A percentile compares a stretch with the other conserved stretches of the same genome.
Conservation (phyloP, 1,140 invertebrate genomes). For the Aphis gossypii region DNA sequence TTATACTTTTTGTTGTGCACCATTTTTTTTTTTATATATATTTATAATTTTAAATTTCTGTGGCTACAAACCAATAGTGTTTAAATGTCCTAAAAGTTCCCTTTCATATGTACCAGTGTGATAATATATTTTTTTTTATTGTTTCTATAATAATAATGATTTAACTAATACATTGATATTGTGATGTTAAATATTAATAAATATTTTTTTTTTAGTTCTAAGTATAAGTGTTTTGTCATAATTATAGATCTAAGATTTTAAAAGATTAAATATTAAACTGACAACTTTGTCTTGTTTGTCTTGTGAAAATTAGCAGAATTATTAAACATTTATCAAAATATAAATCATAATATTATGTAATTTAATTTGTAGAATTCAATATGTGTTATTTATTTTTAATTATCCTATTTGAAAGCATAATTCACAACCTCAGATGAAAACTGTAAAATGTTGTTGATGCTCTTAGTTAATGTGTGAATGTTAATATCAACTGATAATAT, state of each 20-base stretch:
- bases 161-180: conserved; percentile 42
- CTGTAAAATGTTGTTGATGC: too few species aligned
- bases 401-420: not conserved
- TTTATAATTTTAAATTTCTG: conserved; percentile 1
- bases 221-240: conserved; percentile 36
- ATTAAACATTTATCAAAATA: conserved; percentile 37
- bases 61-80: conserved; percentile 22
- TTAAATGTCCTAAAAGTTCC: not conserved
- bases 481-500: too few species aligned
- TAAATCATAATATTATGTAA: conserved; percentile 1
- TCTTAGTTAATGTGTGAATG: too few species aligned
- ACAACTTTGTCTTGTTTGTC: not conserved
- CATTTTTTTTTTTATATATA: not conserved
- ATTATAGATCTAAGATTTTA: conserved; percentile 36
- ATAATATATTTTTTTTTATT: conserved; percentile 39
- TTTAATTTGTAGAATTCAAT: conserved; percentile 6
- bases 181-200: conserved; percentile 47
- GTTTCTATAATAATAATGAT: not conserved
- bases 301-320: conserved; percentile 23
- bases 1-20: not conserved
- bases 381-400: not conserved
- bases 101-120: conserved; percentile 32
- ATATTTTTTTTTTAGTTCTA: not conserved
- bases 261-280: conserved; percentile 4
- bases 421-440: not conserved